Evolutionary conservation across 2,797 vertebrate genomes (phyloP).

Genomic region (Poeciliopsis paucimaculata): DNA sequence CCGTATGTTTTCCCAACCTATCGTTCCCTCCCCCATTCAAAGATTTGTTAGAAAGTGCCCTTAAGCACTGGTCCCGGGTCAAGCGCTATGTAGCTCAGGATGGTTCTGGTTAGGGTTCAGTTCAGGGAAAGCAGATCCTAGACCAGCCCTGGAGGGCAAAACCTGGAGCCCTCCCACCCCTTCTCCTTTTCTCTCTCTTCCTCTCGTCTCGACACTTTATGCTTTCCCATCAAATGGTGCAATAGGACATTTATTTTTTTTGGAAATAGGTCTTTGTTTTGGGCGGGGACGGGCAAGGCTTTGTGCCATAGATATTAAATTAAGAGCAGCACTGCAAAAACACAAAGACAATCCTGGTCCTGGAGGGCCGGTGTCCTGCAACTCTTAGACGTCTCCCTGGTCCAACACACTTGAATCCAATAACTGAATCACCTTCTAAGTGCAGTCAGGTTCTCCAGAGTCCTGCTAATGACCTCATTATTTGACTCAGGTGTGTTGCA

Average conservation of each 20-base stretch:
- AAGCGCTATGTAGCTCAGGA: constrained; percentile 81
- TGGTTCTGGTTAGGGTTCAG: constrained; percentile 78
- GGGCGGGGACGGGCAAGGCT: constrained; percentile 61
- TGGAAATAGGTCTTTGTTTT: constrained; percentile 58
- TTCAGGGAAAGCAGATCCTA: constrained; percentile 84
- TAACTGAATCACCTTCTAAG: too few relatives aligned
- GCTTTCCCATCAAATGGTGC: constrained; percentile 83
- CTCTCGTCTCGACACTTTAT: constrained; percentile 76
- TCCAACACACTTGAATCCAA: too few relatives aligned
- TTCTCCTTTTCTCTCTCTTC: constrained; percentile 67
- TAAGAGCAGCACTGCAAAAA: constrained; percentile 40
- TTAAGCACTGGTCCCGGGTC: constrained; percentile 84
- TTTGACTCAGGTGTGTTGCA: too few relatives aligned
- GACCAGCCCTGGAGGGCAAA: constrained; percentile 83
- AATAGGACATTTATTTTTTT: constrained; percentile 79
- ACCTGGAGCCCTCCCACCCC: constrained; percentile 76
- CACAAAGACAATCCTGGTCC: too few relatives aligned
- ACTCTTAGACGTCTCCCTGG: too few relatives aligned
- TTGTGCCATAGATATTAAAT: constrained; percentile 84
- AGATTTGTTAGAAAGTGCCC: constrained; percentile 84
- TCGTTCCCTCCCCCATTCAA: constrained; percentile 45
- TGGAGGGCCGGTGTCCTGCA: too few relatives aligned
- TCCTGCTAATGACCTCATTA: too few relatives aligned
- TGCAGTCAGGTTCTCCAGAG: too few relatives aligned
- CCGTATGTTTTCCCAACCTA: constrained; percentile 58